Base-by-base conservation (phyloP, 2,888 invertebrate genomes). In the Noctua janthe region DNA sequence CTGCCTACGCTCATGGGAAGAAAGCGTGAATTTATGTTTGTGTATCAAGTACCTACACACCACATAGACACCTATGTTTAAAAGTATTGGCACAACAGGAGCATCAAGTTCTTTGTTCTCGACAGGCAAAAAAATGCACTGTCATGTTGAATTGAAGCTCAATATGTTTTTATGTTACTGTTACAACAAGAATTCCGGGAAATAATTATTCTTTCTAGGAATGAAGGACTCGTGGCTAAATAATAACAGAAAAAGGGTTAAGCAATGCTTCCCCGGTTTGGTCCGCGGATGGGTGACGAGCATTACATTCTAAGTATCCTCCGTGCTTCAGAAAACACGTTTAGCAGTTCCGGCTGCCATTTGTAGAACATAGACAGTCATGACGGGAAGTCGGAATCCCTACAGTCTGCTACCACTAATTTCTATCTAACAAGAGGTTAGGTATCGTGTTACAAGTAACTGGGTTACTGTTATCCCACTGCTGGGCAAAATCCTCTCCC, bases 71-170 rank as follows among this genome's bases (percentile, higher is more conserved):
- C 54, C 29, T 82, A 71, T 66, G 56, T 73, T 73, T 4, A 62
- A 56, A 49, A 80, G 20, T 75, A 51, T 43, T 51, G 47, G 0
- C 15, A 39, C 35, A 69, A 15, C 67, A 66, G 64, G 13, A 35
- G 47, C 17, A n/a, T 66, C 0, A 49, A 66, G 47, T 54, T 56
- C 75, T 76, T 71, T 86, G 35, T 72, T 69, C 29, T 17, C 29
- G 2, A 3, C 23, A 17, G 35, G 29, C 17, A 67, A 15, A 29
- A 51, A 62, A 70, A 56, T 62, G 69, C 75, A 78, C 66, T 81
- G 75, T 78, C 71, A 85, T 78, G 71, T 49, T 51, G 51, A 71
- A 83, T 78, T 59, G 82, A 70, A 75, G 74, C 67, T 67, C n/a
- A 49, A 74, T 78, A 86, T 83, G 71, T 78, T 71, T 64, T 43